Conservation (phyloP, 2,113 vertebrate genomes). For the Microcebus lehilahytsara region DNA sequence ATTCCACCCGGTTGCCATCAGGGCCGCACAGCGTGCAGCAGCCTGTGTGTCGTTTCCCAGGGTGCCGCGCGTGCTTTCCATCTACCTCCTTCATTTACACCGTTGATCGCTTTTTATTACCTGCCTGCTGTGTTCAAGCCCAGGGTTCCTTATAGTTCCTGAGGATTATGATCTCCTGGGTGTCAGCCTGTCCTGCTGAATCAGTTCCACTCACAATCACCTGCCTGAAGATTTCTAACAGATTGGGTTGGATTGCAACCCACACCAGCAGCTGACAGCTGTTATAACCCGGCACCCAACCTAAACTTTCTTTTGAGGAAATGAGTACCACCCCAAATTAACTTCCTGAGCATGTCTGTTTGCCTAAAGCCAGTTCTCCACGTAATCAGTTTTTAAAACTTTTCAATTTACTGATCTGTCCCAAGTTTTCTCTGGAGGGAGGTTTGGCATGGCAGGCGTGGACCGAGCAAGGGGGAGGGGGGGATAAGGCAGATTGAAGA, state of each 20-base stretch:
- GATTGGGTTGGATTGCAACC: rapidly evolving
- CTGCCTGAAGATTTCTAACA: background rate
- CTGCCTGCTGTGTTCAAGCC: background rate
- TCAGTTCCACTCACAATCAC: background rate
- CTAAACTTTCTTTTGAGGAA: background rate
- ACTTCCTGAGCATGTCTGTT: background rate
- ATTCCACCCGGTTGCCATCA: background rate
- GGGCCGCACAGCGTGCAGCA: no score
- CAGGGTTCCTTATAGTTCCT: background rate
- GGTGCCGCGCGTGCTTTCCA: rapidly evolving
- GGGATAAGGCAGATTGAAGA: background rate
- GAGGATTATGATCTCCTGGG: background rate
- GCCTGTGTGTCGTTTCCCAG: background rate
- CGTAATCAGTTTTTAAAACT: background rate
- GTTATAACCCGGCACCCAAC: background rate
- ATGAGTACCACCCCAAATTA: background rate
- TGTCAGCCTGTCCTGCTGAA: background rate
- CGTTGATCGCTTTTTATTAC: background rate
- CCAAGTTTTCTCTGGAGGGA: background rate
- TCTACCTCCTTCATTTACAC: background rate
- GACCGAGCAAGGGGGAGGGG: no score
- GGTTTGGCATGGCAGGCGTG: background rate
- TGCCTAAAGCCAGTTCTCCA: background rate
- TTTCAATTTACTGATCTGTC: background rate
- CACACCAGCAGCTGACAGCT: background rate